Percentiles rank a stretch among this genome's conserved stretches.
These are phyloP conservation scores for Gopherus flavomarginatus DNA, from an alignment of 2,113 vertebrate genomes.

Conservation along the genomic window DNA sequence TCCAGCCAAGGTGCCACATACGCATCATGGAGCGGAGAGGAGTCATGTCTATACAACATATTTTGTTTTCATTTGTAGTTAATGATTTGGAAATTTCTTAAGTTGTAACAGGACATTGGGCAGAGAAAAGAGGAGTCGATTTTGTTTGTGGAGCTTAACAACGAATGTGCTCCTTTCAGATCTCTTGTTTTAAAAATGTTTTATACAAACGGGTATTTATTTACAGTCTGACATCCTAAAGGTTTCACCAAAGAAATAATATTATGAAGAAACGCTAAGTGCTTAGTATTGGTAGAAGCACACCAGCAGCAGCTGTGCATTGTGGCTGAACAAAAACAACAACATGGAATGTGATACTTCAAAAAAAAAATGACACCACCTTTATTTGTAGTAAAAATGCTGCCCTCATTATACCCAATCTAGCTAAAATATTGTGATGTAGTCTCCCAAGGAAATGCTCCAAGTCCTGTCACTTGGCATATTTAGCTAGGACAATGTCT, in stretches of 20 bases:
- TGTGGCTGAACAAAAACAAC: not conserved
- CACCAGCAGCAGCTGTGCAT: not conserved
- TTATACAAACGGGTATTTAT: not conserved
- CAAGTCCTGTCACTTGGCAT: not conserved
- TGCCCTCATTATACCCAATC: too few species aligned
- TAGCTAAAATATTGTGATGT: not conserved
- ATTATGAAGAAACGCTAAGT: not conserved
- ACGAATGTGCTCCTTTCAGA: not conserved
- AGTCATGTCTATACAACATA: fast-evolving
- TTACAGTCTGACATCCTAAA: not conserved
- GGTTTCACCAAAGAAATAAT: not conserved
- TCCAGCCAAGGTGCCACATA: fast-evolving
- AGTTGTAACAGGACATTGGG: not conserved
- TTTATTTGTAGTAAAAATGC: not conserved
- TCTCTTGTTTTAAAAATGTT: not conserved
- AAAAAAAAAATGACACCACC: not conserved
- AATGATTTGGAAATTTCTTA: not conserved
- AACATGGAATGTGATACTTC: fast-evolving
- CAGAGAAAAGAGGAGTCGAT: not conserved
- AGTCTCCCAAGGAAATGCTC: not conserved
- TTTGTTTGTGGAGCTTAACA: not conserved
- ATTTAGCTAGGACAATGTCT: not conserved
- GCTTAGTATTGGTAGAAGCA: not conserved
- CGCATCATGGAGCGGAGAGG: fast-evolving
- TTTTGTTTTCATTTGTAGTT: not conserved